Conservation (phyloP, 1,140 invertebrate species). For the Rhyacophila brunnea region DNA sequence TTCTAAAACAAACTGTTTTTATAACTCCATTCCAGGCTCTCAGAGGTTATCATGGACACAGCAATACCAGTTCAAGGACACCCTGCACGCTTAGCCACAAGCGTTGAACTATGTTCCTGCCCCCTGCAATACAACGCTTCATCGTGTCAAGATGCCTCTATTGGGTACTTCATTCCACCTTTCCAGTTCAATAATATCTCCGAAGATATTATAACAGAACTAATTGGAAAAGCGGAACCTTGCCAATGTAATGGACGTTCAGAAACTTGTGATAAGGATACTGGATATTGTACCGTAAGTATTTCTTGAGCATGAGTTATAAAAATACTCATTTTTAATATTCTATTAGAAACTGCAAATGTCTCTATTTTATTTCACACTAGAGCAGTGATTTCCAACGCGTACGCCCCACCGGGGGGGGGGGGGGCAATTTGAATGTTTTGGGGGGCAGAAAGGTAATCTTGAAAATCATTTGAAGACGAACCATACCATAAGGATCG, state of each 20-base stretch:
- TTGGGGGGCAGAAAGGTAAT: too few relatives aligned
- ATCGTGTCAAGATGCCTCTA: constrained; percentile 85
- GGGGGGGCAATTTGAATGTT: too few relatives aligned
- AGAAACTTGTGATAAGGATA: constrained; percentile 76
- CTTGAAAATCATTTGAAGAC: too few relatives aligned
- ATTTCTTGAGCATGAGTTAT: too few relatives aligned
- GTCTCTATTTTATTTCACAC: too few relatives aligned
- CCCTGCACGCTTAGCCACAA: constrained; percentile 66
- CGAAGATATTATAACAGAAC: constrained; percentile 66
- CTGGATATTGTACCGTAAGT: constrained; percentile 79
- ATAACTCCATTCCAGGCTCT: constrained; percentile 55
- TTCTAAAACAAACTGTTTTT: constrained; percentile 9
- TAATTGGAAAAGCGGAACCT: constrained; percentile 77
- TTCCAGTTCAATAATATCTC: constrained; percentile 38
- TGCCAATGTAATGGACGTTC: constrained; percentile 85
- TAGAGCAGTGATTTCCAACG: too few relatives aligned
- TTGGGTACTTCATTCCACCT: constrained; percentile 69
- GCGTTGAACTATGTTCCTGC: constrained; percentile 88
- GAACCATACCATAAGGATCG: too few relatives aligned
- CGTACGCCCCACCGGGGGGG: too few relatives aligned
- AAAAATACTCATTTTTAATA: too few relatives aligned
- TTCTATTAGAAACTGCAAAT: too few relatives aligned
- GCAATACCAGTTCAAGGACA: constrained; percentile 65
- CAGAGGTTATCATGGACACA: constrained; percentile 79
- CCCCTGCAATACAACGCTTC: constrained; percentile 74